Percentiles rank a stretch among this genome's conserved stretches.
Evolutionary conservation across 2,888 invertebrate genomes (phyloP).

Genomic region (Drosophila buzzatii): DNA sequence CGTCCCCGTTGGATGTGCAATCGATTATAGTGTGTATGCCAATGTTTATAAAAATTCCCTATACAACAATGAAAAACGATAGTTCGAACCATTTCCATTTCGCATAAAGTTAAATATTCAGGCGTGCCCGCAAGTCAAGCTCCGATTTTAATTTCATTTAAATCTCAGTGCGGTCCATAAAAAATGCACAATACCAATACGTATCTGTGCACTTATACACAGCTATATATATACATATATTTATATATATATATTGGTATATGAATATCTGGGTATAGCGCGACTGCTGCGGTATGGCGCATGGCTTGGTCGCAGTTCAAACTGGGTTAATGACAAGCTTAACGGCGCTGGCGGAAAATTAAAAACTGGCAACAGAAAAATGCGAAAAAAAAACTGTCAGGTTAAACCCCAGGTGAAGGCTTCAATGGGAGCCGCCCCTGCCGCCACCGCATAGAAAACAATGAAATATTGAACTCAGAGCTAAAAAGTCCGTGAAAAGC

Average conservation of each 20-base stretch:
- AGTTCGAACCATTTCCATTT: slow-evolving; percentile 46
- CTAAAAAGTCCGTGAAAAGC: slow-evolving; percentile 39
- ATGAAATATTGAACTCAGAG: slow-evolving; percentile 62
- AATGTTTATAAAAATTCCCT: slow-evolving; percentile 53
- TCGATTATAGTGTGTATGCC: slow-evolving; percentile 44
- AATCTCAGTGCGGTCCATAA: slow-evolving; percentile 62
- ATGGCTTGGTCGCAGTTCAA: slow-evolving; percentile 60
- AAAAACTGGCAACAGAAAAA: slow-evolving; percentile 52
- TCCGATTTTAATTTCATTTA: slow-evolving; percentile 71
- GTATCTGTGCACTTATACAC: slow-evolving; percentile 5
- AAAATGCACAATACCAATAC: slow-evolving; percentile 46
- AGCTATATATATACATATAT: slow-evolving; percentile 16
- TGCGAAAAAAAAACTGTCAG: slow-evolving; percentile 35
- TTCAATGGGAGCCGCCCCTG: slow-evolving; percentile 38
- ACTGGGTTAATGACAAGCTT: slow-evolving; percentile 80
- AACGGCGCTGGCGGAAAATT: slow-evolving; percentile 73
- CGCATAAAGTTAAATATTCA: slow-evolving; percentile 70
- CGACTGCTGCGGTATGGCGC: slow-evolving; percentile 15
- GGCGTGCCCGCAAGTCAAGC: slow-evolving; percentile 67
- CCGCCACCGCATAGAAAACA: slow-evolving; percentile 36
- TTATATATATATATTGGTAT: slow-evolving; percentile 17
- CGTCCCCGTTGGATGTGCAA: slow-evolving; percentile 40
- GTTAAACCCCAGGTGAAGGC: slow-evolving; percentile 52
- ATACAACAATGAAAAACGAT: slow-evolving; percentile 61
- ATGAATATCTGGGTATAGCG: slow-evolving; percentile 10